Evolutionary conservation across 1,140 invertebrate species (phyloP), one percentile per base, ranked within the genome.

Genomic region (Chironomus striatipennis): DNA sequence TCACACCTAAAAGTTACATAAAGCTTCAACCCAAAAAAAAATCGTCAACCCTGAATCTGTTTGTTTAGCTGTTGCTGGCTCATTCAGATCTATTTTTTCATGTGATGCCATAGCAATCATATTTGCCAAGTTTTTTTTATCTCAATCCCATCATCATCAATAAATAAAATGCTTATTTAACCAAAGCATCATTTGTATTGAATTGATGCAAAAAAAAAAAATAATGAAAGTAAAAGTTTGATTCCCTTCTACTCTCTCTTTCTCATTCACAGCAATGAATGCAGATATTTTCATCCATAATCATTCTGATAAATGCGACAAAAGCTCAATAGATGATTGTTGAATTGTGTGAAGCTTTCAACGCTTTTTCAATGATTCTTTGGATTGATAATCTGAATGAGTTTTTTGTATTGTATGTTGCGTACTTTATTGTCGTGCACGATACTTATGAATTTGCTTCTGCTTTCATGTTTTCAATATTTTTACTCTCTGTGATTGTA

Each of bases 261-360:
- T 57, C 47, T 5, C 24, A 34, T 34, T 5, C 24, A 57, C 12
- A n/a, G 43, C 47, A n/a, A 57, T 57, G 47, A 34, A 34, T 57
- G 47, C 47, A 57, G n/a, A 57, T 57, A 57, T 57, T 57, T 57
- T 57, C 47, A 57, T 57, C 47, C 47, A 57, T n/a, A 57, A 57
- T 57, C 12, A 57, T 57, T 57, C 47, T 57, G 47, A 57, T 57
- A 57, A 57, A 57, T 57, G 47, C 47, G 47, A 57, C 47, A 57
- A 57, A 57, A 57, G 47, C 47, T 57, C 47, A 57, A 57, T 57
- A n/a, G 47, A n/a, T 57, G 47, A 57, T 57, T 57, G 47, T 57
- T 57, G 47, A n/a, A 57, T 57, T 57, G n/a, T 57, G n/a, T n/a
- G 47, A n/a, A 57, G 47, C 47, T 57, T 57, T 57, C 12, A 57